phyloP scores from a whole-genome alignment of 2,797 vertebrate species.

The Pantherophis vulpinus region DNA sequence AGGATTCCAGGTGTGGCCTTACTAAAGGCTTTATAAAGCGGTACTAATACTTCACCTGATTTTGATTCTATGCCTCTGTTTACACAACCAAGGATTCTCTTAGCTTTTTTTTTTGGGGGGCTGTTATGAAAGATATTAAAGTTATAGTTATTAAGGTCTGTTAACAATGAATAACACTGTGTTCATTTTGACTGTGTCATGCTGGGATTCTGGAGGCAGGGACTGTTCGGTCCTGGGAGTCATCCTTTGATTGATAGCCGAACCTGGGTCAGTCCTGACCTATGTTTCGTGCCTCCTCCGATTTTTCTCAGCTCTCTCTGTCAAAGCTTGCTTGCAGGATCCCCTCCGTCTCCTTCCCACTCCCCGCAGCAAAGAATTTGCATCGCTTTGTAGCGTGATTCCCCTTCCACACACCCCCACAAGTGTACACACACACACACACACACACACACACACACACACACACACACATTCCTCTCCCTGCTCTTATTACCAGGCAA shows the following conservation, averaged over 20 bases:
- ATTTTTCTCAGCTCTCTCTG: background rate
- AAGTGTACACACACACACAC: background rate
- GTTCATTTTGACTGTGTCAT: background rate
- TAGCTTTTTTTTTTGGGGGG: background rate
- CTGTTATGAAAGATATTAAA: background rate
- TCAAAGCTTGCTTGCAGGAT: background rate
- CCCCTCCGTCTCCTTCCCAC: accelerated
- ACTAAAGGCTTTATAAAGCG: background rate
- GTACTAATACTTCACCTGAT: background rate
- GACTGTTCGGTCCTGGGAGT: background rate
- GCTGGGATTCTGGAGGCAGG: background rate
- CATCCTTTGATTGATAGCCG: background rate
- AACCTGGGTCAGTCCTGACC: background rate
- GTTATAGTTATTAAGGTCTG: background rate
- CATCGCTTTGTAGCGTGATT: conserved; percentile 28
- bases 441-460: background rate
- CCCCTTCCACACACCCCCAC: background rate
- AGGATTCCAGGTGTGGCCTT: background rate
- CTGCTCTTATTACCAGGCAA: background rate
- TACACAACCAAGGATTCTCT: background rate
- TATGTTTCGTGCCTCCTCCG: background rate
- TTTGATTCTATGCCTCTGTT: too few species aligned
- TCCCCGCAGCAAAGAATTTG: background rate
- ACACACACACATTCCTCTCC: accelerated
- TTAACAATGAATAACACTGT: background rate